Conservation (phyloP, 2,888 invertebrate species). For the Pollenia labialis region DNA sequence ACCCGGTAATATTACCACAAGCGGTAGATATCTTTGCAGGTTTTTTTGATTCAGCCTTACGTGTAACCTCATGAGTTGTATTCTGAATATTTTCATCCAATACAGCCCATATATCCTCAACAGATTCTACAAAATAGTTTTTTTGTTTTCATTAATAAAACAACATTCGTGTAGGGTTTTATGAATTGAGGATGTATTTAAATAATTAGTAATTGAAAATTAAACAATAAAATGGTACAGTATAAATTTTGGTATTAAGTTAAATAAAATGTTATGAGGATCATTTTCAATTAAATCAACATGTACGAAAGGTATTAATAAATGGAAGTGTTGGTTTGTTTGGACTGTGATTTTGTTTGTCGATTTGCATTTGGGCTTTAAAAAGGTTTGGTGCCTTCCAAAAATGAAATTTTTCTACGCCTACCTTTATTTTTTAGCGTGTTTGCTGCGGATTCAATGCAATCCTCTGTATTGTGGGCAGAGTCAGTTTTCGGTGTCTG, state of each 20-base stretch:
- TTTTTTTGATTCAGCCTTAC: conserved; percentile 74
- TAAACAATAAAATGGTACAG: conserved; percentile 28
- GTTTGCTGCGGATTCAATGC: conserved; percentile 65
- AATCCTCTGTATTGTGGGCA: conserved; percentile 51
- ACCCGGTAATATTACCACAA: conserved; percentile 87
- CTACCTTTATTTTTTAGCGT: conserved; percentile 88
- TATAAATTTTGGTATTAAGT: neutral
- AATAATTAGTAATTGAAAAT: neutral
- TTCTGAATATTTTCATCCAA: conserved; percentile 83
- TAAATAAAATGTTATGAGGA: conserved; percentile 52
- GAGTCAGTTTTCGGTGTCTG: conserved; percentile 17
- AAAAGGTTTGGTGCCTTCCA: conserved; percentile 87
- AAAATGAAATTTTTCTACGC: conserved; percentile 89
- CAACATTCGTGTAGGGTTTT: conserved; percentile 70
- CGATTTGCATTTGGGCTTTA: conserved; percentile 34
- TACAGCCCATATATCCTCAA: conserved; percentile 83
- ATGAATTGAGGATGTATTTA: conserved; percentile 46
- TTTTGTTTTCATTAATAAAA: conserved; percentile 59
- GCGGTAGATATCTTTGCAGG: conserved; percentile 85
- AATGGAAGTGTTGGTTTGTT: conserved; percentile 24
- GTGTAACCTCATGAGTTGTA: conserved; percentile 79
- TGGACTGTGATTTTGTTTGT: conserved; percentile 66
- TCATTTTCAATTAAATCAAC: conserved; percentile 24
- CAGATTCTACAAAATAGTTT: conserved; percentile 77
- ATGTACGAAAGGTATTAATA: neutral